These are phyloP conservation scores for Caenorhabditis brenneri DNA, from an alignment of 1,140 invertebrate species.

Conservation along the genomic window DNA sequence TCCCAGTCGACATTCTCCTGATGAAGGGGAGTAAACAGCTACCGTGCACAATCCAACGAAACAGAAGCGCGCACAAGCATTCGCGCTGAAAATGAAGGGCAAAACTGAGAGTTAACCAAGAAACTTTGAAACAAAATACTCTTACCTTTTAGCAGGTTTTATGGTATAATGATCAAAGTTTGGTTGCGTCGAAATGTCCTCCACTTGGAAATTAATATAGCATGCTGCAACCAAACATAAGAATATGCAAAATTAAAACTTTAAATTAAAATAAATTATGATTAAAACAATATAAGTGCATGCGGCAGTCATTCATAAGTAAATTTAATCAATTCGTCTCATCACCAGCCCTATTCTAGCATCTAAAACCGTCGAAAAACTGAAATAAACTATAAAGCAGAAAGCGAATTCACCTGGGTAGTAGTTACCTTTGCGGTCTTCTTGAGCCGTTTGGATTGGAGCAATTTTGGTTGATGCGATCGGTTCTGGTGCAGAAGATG, in stretches of 20 bases:
- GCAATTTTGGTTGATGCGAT: not conserved
- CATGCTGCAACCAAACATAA: slow-evolving; percentile 42
- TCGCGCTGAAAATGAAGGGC: slow-evolving; percentile 39
- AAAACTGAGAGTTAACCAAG: not conserved
- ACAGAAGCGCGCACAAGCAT: slow-evolving; percentile 50
- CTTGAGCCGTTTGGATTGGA: slow-evolving; percentile 9
- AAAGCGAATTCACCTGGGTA: slow-evolving; percentile 45
- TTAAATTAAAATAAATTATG: not conserved
- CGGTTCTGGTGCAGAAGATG: not conserved
- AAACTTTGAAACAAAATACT: not conserved
- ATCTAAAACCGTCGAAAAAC: not conserved
- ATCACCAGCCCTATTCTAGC: slow-evolving; percentile 33
- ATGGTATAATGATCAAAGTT: slow-evolving; percentile 31
- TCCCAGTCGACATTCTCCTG: slow-evolving; percentile 48
- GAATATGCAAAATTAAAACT: not conserved
- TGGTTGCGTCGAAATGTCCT: slow-evolving; percentile 20
- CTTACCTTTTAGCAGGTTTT: slow-evolving; percentile 32
- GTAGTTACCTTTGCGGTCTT: slow-evolving; percentile 36
- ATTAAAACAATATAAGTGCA: not conserved
- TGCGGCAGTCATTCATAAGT: not conserved
- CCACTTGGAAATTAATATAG: slow-evolving; percentile 42
- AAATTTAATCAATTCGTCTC: not conserved
- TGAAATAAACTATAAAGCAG: slow-evolving; percentile 35
- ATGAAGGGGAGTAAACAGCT: slow-evolving; percentile 39
- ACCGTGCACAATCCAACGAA: slow-evolving; percentile 46